Percentiles rank a stretch among this genome's conserved stretches.
Evolutionary conservation across 2,888 invertebrate genomes (phyloP).

Genomic region (Atrina japonica): DNA sequence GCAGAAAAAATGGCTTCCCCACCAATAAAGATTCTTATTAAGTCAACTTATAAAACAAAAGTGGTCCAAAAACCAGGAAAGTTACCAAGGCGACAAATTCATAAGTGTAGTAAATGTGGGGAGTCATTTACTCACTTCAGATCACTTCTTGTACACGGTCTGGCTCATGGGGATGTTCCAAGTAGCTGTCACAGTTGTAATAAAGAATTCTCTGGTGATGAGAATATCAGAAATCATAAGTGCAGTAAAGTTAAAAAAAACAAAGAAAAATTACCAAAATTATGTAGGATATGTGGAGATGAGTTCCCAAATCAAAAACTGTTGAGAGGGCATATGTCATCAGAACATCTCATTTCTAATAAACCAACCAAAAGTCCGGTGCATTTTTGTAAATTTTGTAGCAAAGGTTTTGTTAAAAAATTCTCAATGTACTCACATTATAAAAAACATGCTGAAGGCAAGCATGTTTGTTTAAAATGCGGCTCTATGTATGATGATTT

Average conservation of each 20-base stretch:
- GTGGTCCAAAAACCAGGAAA: not conserved
- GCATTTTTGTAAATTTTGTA: slow-evolving; percentile 28
- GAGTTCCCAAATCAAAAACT: slow-evolving; percentile 10
- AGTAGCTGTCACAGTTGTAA: slow-evolving; percentile 15
- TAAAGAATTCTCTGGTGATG: slow-evolving; percentile 19
- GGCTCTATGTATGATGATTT: slow-evolving; percentile 14
- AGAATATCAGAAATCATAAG: slow-evolving; percentile 13
- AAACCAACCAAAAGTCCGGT: no score
- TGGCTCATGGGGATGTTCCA: slow-evolving; percentile 26
- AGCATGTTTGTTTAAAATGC: slow-evolving; percentile 16
- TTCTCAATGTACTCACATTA: slow-evolving; percentile 22
- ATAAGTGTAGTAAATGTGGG: slow-evolving; percentile 10
- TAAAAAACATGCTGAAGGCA: slow-evolving; percentile 29
- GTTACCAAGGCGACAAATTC: not conserved
- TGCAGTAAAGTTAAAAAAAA: slow-evolving; percentile 8
- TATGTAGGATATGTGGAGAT: slow-evolving; percentile 1
- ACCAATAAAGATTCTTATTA: not conserved
- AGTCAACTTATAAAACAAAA: slow-evolving; percentile 7
- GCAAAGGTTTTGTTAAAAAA: slow-evolving; percentile 20
- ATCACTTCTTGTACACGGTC: slow-evolving; percentile 22
- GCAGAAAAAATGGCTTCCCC: not conserved
- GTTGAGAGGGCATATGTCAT: slow-evolving; percentile 18
- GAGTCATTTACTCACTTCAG: slow-evolving; percentile 25
- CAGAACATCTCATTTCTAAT: slow-evolving; percentile 4
- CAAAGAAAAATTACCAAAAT: not conserved